Evolutionary conservation across 64 coral and sea anemone species (phyloP), one percentile per base, ranked within the genome.

Genomic region (Actinia tenebrosa): DNA sequence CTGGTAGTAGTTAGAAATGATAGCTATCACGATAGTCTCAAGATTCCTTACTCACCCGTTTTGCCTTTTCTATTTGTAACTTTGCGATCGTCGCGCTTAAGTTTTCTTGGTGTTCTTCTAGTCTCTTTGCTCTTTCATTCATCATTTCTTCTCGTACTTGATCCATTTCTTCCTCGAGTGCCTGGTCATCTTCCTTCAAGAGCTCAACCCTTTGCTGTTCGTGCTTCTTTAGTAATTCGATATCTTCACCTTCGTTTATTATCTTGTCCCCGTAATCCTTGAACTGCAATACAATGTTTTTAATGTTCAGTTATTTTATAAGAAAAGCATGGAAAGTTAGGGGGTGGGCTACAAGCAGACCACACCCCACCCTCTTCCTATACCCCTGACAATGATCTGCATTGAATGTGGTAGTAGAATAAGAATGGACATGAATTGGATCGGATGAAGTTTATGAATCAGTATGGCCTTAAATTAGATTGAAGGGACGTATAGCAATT

Each of bases 191-290:
- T 43, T 88, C 86, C 45, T 87, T 80, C 61, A 94, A 75, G 5
- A 92, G 68, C 18, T 43, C 60, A 46, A 94, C 86, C 69, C 94
- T 98, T 61, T 98, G 89, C 42, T 88, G 88, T 27, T 98, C 96
- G 88, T 98, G 96, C 89, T 88, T 98, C 85, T 92, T 98, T 13
- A 98, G 86, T 90, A 98, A 45, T 44, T 98, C 96, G 9, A 94
- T 90, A 46, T 94, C 92, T 88, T 98, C 96, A 14, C 87, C 93
- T 79, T 86, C 90, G 45, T 59, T 47, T 25, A 90, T 14, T 52
- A 94, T 90, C 43, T 90, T 94, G 42, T 98, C 96, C 16, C n/a
- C 53, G 14, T 90, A 82, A 63, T 94, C 90, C 61, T 84, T 87
- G 8, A 87, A 82, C 82, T 92, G 9, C 2, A 62, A 68, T 4